A percentile compares a stretch with the other conserved stretches of the same genome.
Conservation (phyloP, 1,140 invertebrate species). For the Ips nitidus region DNA sequence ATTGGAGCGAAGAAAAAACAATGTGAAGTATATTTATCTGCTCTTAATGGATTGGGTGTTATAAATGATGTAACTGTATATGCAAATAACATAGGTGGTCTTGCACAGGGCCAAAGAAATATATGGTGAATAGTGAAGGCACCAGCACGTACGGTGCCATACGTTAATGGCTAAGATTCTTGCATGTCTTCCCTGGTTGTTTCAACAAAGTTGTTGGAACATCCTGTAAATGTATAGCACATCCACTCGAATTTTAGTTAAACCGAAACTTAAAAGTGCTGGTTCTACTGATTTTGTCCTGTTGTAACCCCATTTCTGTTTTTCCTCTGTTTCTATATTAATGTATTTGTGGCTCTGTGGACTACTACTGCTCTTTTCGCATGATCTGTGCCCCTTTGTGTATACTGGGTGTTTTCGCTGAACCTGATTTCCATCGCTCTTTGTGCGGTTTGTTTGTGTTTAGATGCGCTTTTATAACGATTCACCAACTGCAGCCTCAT, state of each 20-base stretch:
- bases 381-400: constrained; percentile 7
- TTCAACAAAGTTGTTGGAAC: constrained; percentile 19
- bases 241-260: constrained; percentile 12
- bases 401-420: constrained; percentile 1
- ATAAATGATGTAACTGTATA: constrained; percentile 34
- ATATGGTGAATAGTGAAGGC: constrained; percentile 45
- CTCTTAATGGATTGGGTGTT: constrained; percentile 37
- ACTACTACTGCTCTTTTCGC: constrained; percentile 1
- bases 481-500: too few species aligned
- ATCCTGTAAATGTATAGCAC: neutral
- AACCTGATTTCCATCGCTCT: neutral
- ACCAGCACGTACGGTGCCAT: constrained; percentile 49
- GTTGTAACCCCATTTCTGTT: too few species aligned
- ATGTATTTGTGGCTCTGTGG: constrained; percentile 7
- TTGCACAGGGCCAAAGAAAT: constrained; percentile 41
- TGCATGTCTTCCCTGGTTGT: constrained; percentile 34
- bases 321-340: too few species aligned
- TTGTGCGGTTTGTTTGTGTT: neutral
- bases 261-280: constrained; percentile 24
- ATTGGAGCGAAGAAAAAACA: neutral
- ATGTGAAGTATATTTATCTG: constrained; percentile 34
- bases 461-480: too few species aligned
- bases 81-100: constrained; percentile 38
- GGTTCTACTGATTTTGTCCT: neutral
- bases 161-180: constrained; percentile 27